Percentiles rank a stretch among this genome's conserved stretches.
Conservation (phyloP, 2,797 vertebrate species). For the Ctenochaetus hawaiiensis region DNA sequence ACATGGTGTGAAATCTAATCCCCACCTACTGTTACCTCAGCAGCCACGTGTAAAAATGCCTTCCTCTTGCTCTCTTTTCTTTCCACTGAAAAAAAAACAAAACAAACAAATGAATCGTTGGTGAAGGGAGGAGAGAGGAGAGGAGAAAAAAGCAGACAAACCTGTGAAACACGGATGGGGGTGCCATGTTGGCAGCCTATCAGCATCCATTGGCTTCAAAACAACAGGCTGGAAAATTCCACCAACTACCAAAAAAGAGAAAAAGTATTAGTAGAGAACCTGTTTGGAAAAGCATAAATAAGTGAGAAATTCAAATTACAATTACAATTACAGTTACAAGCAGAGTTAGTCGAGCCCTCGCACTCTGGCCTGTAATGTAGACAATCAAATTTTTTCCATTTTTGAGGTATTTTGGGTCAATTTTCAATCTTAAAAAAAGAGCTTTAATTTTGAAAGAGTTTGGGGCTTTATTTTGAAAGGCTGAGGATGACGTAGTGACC, state of each 20-base stretch:
- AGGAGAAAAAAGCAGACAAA: constrained; percentile 27
- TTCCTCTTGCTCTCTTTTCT: constrained; percentile 49
- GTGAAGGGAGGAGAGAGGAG: constrained; percentile 36
- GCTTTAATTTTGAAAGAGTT: too few species aligned
- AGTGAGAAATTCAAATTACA: not conserved
- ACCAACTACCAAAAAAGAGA: constrained; percentile 7
- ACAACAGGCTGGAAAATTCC: constrained; percentile 24
- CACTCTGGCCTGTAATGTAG: too few species aligned
- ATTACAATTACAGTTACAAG: too few species aligned
- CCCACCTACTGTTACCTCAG: constrained; percentile 52
- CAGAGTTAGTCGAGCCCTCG: too few species aligned
- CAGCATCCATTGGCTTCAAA: constrained; percentile 55
- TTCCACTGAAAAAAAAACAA: constrained; percentile 54
- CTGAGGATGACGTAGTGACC: too few species aligned
- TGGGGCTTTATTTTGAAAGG: too few species aligned
- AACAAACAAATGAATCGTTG: constrained; percentile 60
- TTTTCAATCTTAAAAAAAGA: too few species aligned
- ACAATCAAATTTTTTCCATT: too few species aligned
- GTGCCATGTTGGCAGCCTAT: constrained; percentile 62
- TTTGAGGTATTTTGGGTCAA: too few species aligned
- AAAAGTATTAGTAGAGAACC: constrained; percentile 17
- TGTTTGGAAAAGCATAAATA: constrained; percentile 30
- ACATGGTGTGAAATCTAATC: constrained; percentile 64
- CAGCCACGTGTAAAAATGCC: constrained; percentile 62
- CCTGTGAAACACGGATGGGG: constrained; percentile 56